Conservation (phyloP, 2,888 invertebrate species). For the Calameuta idolon region DNA sequence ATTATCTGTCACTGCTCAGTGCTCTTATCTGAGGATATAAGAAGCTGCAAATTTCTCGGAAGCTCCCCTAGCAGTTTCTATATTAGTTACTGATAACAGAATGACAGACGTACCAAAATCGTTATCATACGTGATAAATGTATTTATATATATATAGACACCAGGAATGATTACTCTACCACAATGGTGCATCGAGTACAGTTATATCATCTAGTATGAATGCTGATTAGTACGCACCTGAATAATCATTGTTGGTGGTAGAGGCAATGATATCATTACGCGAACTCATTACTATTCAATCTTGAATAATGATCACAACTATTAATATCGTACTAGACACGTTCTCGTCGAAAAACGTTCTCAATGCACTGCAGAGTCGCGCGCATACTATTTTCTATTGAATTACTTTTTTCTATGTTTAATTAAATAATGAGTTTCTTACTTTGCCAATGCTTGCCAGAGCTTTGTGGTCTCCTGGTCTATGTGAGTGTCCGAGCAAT, state of each 20-base stretch:
- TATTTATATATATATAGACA: neutral
- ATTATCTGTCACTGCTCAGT: neutral
- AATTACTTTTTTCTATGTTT: neutral
- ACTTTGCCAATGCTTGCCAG: constrained; percentile 61
- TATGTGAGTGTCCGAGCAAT: constrained; percentile 62
- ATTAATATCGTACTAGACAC: constrained; percentile 35
- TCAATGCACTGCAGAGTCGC: neutral
- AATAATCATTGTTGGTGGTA: neutral
- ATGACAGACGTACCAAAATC: neutral
- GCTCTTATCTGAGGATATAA: neutral
- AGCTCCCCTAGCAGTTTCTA: neutral
- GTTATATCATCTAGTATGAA: neutral
- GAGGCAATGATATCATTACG: constrained; percentile 5
- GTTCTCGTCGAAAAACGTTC: neutral
- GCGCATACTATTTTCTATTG: neutral
- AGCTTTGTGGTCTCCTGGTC: constrained; percentile 61
- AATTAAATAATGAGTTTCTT: constrained; percentile 26
- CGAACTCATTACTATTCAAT: constrained; percentile 40
- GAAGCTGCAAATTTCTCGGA: neutral
- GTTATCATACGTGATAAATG: neutral
- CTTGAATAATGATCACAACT: constrained; percentile 40
- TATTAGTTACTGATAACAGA: neutral
- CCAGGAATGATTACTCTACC: neutral
- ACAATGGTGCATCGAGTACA: neutral
- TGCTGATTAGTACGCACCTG: neutral